Base-by-base conservation (phyloP, 2,797 vertebrate species). In the Myripristis jacobus region DNA sequence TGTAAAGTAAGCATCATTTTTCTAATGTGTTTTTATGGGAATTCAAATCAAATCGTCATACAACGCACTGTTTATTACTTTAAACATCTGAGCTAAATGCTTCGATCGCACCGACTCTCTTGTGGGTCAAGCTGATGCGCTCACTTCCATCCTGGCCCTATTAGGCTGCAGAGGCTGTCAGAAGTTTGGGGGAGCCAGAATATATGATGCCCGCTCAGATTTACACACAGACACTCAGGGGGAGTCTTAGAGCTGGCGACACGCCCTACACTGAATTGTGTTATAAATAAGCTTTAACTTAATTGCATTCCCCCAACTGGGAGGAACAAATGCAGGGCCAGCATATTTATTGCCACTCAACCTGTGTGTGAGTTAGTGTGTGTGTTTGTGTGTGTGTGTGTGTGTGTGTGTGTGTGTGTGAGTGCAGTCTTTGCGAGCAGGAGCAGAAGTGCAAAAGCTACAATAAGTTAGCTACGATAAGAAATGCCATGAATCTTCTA, bases 231-330 rank as follows among this genome's bases (percentile, higher is more conserved):
- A 84, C 79, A 76, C 74, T 57, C 50, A 13, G 55, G 34, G 68
- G 59, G 71, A 24, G 73, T 53, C 31, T 47, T 6, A 3, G 52
- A 16, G 63, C 73, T 66, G 84, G 77, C 67, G 50, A 83, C 81
- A 80, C 61, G 48, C 77, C 83, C 80, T 75, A 54, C 66, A n/a
- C 74, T 74, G 73, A 71, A 79, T 70, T 62, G 73, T 68, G 84
- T 85, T 87, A 89, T 91, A 89, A 91, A 90, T 91, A 89, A 91
- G 81, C 83, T 85, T 85, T 83, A 80, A 87, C 82, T 90, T 88
- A 89, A 90, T 90, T 90, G 86, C 87, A 67, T 86, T 87, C 61
- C 57, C 58, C 69, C 59, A 75, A 79, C 80, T 72, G 83, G 73
- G 75, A 80, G 80, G 78, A 86, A 83, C 82, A 78, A 86, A 81